Evolutionary conservation across 2,113 vertebrate genomes (phyloP), one percentile per base, ranked within the genome.

Genomic region (Melanerpes formicivorus): DNA sequence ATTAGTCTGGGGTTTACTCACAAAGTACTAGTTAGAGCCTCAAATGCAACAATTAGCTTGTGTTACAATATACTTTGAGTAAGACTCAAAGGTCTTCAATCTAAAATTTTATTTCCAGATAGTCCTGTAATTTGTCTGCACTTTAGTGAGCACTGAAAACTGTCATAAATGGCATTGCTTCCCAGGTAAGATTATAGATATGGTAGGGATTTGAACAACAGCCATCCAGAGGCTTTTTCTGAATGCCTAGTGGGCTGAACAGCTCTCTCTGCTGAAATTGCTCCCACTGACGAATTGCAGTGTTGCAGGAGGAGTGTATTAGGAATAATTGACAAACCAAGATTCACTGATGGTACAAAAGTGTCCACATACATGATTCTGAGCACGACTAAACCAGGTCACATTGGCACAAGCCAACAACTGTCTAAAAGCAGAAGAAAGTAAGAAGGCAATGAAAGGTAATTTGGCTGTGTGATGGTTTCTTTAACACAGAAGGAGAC

Each of bases 41-140:
- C 84, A 75, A n/a, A 74, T 88, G 67, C 78, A 87, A 75, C n/a
- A 73, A 88, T 93, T 90, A 81, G 7, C 72, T 80, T 34, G 81
- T 55, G 17, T 70, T 88, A 32, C 69, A 86, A 79, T 79, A 46
- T 8, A 29, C n/a, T 87, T 87, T 88, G 81, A 85, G 76, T 84
- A 85, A 75, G 34, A 78, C 16, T 88, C 58, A 37, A 30, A 72
- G 23, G 25, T 87, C 73, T 70, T 88, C 76, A 66, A 82, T 32
- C 56, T 75, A 63, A 90, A 94, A 83, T 67, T 91, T 84, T 3
- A 55, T 93, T 93, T 88, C 46, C 62, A 83, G 37, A 21, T 58
- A 82, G 50, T 37, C 37, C 48, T 3, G 8, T 83, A 70, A 90
- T 70, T 81, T 88, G 56, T 16, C 84, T 60, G 7, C 1, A 3